Percentiles rank a stretch among this genome's conserved stretches.
phyloP scores from a whole-genome alignment of 2,888 invertebrate genomes.

The Drosophila austrosaltans region DNA sequence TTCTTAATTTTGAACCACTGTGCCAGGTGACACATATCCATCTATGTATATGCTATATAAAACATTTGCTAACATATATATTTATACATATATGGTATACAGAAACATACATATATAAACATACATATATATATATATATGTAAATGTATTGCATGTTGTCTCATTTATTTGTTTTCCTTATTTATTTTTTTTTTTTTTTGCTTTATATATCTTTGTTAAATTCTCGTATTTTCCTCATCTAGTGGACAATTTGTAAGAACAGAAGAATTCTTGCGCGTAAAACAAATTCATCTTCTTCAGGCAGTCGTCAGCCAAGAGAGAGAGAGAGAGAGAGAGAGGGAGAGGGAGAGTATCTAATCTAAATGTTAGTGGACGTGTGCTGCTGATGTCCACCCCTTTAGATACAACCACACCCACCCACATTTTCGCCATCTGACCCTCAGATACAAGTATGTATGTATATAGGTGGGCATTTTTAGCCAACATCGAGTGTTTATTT shows the following conservation, averaged over 20 bases:
- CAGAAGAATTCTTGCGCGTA: slow-evolving; percentile 32
- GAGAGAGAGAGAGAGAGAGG: not conserved
- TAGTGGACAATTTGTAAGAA: slow-evolving; percentile 27
- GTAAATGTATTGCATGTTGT: not conserved
- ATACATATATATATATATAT: not conserved
- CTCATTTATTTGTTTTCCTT: not conserved
- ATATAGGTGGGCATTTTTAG: not conserved
- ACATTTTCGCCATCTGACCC: not conserved
- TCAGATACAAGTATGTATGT: not conserved
- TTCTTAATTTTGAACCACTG: slow-evolving; percentile 26
- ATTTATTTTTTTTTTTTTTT: slow-evolving; percentile 22
- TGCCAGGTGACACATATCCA: slow-evolving; percentile 13
- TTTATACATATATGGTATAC: not conserved
- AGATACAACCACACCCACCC: not conserved
- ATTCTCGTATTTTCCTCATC: slow-evolving; percentile 21
- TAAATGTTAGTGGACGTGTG: not conserved
- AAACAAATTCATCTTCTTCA: slow-evolving; percentile 66
- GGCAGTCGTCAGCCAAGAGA: slow-evolving; percentile 16
- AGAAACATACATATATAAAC: not conserved
- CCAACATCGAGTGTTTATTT: slow-evolving; percentile 43
- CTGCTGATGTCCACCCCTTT: not conserved
- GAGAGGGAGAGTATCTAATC: not conserved
- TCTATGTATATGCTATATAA: not conserved
- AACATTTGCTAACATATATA: not conserved
- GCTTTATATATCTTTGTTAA: slow-evolving; percentile 39